Evolutionary conservation across 2,113 vertebrate genomes (phyloP).

Genomic region (Cyprinodon tularosa): DNA sequence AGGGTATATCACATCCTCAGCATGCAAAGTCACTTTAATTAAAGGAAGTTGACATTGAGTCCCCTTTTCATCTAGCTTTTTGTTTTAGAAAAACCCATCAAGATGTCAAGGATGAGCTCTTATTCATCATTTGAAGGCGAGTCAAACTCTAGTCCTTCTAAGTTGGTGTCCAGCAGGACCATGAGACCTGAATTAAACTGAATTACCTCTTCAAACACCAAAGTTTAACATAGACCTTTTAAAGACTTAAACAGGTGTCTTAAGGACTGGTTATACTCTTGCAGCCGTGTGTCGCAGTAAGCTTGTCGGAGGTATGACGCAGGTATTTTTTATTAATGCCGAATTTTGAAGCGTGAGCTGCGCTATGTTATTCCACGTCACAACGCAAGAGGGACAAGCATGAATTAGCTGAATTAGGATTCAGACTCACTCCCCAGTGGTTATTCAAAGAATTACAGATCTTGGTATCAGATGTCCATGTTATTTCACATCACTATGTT

Average conservation of each 20-base stretch:
- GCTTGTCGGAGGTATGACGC: too few species aligned
- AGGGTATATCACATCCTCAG: not conserved
- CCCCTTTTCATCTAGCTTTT: not conserved
- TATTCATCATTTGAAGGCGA: not conserved
- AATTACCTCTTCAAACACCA: too few species aligned
- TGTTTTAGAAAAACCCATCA: not conserved
- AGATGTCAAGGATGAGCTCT: not conserved
- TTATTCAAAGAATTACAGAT: not conserved
- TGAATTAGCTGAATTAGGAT: too few species aligned
- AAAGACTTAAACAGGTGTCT: too few species aligned
- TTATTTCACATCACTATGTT: constrained; percentile 55
- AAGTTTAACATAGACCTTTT: too few species aligned
- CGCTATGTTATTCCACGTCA: too few species aligned
- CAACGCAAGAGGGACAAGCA: too few species aligned
- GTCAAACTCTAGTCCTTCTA: not conserved
- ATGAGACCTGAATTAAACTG: not conserved
- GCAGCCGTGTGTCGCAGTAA: too few species aligned
- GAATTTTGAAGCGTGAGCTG: too few species aligned
- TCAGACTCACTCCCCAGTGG: not conserved
- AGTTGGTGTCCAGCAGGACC: too few species aligned
- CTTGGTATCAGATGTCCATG: constrained; percentile 20
- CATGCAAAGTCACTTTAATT: not conserved
- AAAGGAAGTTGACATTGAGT: not conserved
- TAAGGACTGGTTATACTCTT: too few species aligned
- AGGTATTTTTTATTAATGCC: too few species aligned